Base-by-base conservation (phyloP, 2,797 vertebrate species). In the Periophthalmus magnuspinnatus region DNA sequence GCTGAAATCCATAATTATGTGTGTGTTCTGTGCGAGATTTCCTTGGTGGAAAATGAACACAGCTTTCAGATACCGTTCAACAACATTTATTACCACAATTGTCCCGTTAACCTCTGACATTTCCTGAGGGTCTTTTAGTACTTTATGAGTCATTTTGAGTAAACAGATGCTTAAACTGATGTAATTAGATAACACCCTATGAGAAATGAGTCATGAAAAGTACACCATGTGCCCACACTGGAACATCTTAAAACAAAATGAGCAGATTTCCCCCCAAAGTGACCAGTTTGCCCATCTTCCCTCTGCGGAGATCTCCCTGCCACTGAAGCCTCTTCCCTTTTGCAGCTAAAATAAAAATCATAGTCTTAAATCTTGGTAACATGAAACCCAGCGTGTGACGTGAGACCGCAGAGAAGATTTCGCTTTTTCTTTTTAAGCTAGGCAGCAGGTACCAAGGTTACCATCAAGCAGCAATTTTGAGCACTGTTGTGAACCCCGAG, bases 161-260 rank as follows among this genome's bases (percentile, higher is more conserved):
- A 34, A 59, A 59, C 7, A 7, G 17, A 63, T n/a, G 3, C 54
- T n/a, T 54, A 63, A 6, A 34, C 34, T 5, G 50, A 0, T 70
- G 57, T 14, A 16, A 65, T 78, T 77, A 41, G 13, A 74, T n/a
- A 56, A n/a, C 56, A 22, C 65, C 19, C 67, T 70, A 38, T 72
- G 61, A 69, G 70, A 73, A n/a, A 22, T 22, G 79, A 81, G 34
- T 86, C 64, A 84, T 58, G 24, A 75, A 78, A 60, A 59, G 13
- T 57, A 32, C 24, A 57, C 55, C 13, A 24, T 11, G 24, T 14
- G 24, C 55, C 17, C 57, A 59, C 17, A 33, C 19, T 19, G 28
- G 28, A 54, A 54, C 52, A 3, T n/a, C n/a, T 54, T 60, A 38
- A 24, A 75, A 74, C 62, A 74, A 73, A 73, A 74, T 79, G 76